Evolutionary conservation across 2,113 vertebrate genomes (phyloP).

Genomic region (Laticauda laticaudata): DNA sequence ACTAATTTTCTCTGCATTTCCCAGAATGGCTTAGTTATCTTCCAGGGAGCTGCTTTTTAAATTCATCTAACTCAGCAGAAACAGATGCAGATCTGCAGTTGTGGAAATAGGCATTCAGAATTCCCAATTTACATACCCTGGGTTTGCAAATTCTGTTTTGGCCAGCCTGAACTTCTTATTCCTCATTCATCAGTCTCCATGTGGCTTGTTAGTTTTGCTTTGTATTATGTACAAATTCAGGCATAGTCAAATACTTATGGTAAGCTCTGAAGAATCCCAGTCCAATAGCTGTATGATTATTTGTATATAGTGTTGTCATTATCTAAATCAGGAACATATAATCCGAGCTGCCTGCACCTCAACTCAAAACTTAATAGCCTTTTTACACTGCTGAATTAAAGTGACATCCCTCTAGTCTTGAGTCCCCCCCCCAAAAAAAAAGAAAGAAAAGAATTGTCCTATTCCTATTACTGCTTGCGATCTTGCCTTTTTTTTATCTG

Average conservation of each 20-base stretch:
- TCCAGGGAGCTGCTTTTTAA: background rate
- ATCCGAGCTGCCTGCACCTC: background rate
- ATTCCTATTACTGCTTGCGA: background rate
- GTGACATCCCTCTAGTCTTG: background rate
- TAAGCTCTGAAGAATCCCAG: background rate
- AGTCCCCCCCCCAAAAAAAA: background rate
- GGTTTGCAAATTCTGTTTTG: background rate
- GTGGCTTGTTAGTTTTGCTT: background rate
- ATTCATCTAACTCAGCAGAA: slow-evolving; percentile 2
- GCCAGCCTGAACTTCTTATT: background rate
- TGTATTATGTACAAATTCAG: background rate
- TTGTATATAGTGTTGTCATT: background rate
- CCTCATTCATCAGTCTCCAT: background rate
- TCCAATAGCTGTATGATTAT: background rate
- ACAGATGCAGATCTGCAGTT: background rate
- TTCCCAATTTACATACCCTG: background rate
- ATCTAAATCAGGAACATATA: background rate
- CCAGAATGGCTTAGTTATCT: background rate
- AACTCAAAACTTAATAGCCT: background rate
- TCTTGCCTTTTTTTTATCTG: background rate
- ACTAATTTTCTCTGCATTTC: background rate
- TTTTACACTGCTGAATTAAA: background rate
- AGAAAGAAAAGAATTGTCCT: background rate
- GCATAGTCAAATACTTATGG: background rate
- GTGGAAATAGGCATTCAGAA: background rate